A percentile compares a stretch with the other conserved stretches of the same genome.
Conservation (phyloP, 2,888 invertebrate species). For the Sericinus montela region DNA sequence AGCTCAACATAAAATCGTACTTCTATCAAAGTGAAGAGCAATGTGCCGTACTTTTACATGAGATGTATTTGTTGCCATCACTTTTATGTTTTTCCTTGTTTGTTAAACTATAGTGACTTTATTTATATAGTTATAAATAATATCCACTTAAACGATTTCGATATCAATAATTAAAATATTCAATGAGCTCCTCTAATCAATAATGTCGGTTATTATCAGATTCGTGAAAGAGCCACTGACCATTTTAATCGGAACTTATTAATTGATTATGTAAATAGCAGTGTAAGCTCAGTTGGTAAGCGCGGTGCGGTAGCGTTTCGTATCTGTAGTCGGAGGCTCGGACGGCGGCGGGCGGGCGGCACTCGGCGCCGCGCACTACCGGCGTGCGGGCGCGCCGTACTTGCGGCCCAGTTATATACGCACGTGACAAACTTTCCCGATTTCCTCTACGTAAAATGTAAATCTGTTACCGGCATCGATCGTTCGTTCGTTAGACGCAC, state of each 20-base stretch:
- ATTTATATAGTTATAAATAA: slow-evolving; percentile 2
- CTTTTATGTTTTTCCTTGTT: slow-evolving; percentile 43
- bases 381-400: slow-evolving; percentile 75
- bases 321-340: slow-evolving; percentile 26
- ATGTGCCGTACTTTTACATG: slow-evolving; percentile 31
- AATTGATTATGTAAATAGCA: slow-evolving; percentile 49
- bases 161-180: neutral
- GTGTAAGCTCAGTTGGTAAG: slow-evolving; percentile 35
- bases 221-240: neutral
- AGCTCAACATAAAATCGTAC: slow-evolving; percentile 57
- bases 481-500: slow-evolving; percentile 61
- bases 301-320: slow-evolving; percentile 29
- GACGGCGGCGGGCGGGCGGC: slow-evolving; percentile 63
- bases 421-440: slow-evolving; percentile 77
- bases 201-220: neutral
- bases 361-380: slow-evolving; percentile 73
- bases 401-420: slow-evolving; percentile 54
- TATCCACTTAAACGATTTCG: neutral
- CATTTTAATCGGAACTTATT: slow-evolving; percentile 34
- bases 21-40: slow-evolving; percentile 35
- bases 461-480: slow-evolving; percentile 76
- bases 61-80: slow-evolving; percentile 29
- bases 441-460: slow-evolving; percentile 75
- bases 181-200: neutral
- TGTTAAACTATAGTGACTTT: slow-evolving; percentile 21